These are phyloP conservation scores for Microctenopoma stevenorrisi DNA, from an alignment of 2,797 vertebrate genomes.

Conservation along the genomic window DNA sequence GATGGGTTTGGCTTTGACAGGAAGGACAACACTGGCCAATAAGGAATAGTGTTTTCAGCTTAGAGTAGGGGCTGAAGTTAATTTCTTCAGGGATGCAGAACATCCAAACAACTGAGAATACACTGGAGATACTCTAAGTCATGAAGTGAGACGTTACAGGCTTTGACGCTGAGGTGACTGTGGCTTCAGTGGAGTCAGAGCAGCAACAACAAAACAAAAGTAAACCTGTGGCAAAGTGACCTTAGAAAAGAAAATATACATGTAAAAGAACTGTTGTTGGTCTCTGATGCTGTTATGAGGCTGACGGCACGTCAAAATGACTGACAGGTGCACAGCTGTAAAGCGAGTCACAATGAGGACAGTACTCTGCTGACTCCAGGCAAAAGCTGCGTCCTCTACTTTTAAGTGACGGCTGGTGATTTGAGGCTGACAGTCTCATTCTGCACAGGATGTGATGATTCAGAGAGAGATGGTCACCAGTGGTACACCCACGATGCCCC, in stretches of 20 bases:
- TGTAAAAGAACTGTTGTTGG: neutral
- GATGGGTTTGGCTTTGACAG: slow-evolving; percentile 17
- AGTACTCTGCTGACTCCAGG: slow-evolving; percentile 28
- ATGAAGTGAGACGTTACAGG: neutral
- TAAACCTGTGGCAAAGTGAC: slow-evolving; percentile 1
- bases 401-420: slow-evolving; percentile 5
- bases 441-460: neutral
- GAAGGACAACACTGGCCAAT: slow-evolving; percentile 36
- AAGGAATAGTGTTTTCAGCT: slow-evolving; percentile 36
- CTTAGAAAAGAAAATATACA: neutral
- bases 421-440: slow-evolving; percentile 6
- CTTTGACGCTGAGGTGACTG: neutral
- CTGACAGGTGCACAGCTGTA: slow-evolving; percentile 38
- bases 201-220: neutral
- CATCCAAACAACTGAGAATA: too few species aligned
- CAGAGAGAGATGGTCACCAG: neutral
- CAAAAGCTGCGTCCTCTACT: slow-evolving; percentile 1
- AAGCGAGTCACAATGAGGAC: slow-evolving; percentile 12
- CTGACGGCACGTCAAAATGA: slow-evolving; percentile 48
- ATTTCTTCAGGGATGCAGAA: too few species aligned
- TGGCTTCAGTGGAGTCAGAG: neutral
- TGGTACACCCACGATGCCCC: neutral
- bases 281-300: slow-evolving; percentile 14
- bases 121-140: too few species aligned
- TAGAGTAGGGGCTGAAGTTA: too few species aligned